These are phyloP conservation scores for Ptychodera flava DNA, from an alignment of 35 echinoderm and acorn worm genomes.

Conservation along the genomic window DNA sequence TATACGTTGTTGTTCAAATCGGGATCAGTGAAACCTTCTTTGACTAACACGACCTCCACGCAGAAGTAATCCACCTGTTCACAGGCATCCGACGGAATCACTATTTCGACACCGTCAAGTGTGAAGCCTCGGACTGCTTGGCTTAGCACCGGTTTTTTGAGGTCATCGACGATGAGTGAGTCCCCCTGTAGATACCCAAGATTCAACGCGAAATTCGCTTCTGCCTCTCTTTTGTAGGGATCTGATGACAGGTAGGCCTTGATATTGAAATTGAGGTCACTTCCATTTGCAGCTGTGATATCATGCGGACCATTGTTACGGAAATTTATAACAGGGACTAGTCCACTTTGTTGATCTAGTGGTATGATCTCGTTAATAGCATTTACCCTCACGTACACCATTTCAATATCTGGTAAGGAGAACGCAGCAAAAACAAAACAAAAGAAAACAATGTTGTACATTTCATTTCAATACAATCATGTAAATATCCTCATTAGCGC, in stretches of 20 bases:
- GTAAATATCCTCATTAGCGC: too few species aligned
- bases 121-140: background rate
- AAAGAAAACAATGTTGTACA: too few species aligned
- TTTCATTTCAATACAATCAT: too few species aligned
- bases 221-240: background rate
- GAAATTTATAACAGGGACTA: background rate
- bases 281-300: background rate
- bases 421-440: too few species aligned
- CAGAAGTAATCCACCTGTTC: background rate
- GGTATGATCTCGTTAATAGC: background rate
- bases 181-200: background rate
- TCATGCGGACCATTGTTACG: background rate
- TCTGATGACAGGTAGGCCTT: background rate
- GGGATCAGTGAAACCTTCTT: background rate
- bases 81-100: background rate
- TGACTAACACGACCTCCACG: background rate
- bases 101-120: background rate
- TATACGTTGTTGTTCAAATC: background rate
- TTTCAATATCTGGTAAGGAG: background rate
- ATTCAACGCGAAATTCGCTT: background rate
- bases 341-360: background rate
- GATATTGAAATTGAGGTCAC: background rate
- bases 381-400: background rate
- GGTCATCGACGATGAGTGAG: background rate
- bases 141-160: background rate